Conservation (phyloP, 2,113 vertebrate genomes). For the Oreochromis niloticus region DNA sequence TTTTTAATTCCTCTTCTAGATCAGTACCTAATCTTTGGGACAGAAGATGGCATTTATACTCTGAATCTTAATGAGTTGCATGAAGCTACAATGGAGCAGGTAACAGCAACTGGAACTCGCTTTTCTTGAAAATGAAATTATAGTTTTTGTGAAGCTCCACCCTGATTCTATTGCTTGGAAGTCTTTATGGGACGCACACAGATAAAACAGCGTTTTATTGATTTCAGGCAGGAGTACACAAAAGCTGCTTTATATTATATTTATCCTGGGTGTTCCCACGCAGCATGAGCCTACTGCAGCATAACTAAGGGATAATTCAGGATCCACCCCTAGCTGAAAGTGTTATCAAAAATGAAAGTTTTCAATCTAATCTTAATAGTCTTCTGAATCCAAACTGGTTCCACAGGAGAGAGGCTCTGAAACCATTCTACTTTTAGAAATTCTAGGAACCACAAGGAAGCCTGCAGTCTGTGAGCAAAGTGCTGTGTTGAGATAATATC, state of each 20-base stretch:
- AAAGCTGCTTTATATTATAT: neutral
- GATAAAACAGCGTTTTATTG: neutral
- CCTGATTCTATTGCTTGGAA: neutral
- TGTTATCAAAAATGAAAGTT: neutral
- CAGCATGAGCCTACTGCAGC: neutral
- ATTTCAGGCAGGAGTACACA: neutral
- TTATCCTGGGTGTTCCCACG: rapidly evolving
- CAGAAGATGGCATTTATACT: slow-evolving; percentile 96
- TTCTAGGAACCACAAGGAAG: neutral
- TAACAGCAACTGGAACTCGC: slow-evolving; percentile 41
- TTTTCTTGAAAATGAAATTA: neutral
- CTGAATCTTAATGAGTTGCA: slow-evolving; percentile 97
- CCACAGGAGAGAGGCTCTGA: neutral
- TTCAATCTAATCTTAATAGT: neutral
- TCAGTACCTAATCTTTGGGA: slow-evolving; percentile 97
- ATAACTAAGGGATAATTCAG: neutral
- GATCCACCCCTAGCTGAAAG: neutral
- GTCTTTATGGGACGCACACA: neutral
- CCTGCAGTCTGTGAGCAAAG: neutral
- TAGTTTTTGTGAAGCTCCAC: neutral
- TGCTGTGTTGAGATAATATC: neutral
- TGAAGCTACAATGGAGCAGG: slow-evolving; percentile 98
- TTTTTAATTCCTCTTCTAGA: slow-evolving; percentile 31
- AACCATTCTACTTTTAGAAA: neutral
- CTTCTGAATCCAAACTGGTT: neutral